Conservation (phyloP, 2,113 vertebrate species). For the Elephas maximus region DNA sequence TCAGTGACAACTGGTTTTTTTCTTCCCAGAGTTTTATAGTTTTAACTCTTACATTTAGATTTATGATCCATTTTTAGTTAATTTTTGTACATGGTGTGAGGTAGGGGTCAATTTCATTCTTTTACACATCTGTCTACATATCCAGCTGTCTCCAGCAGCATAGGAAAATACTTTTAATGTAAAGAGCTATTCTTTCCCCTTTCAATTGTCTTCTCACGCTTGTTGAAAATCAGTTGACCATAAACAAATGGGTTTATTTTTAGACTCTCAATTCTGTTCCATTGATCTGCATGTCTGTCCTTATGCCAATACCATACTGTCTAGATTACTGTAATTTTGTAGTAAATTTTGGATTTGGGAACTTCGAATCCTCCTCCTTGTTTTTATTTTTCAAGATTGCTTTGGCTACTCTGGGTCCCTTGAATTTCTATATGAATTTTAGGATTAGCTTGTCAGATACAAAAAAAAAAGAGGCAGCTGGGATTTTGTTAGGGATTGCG, state of each 20-base stretch:
- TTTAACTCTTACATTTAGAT: background rate
- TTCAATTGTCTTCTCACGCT: background rate
- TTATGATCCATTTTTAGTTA: background rate
- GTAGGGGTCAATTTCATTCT: background rate
- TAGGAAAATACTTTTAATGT: background rate
- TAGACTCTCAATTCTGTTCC: background rate
- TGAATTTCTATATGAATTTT: conserved; percentile 24
- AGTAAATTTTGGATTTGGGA: conserved; percentile 42
- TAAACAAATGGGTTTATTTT: conserved; percentile 11
- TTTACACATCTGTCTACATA: background rate
- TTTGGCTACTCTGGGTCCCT: background rate
- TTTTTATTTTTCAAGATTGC: background rate
- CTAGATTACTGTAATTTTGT: conserved; percentile 13
- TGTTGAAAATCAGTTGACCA: background rate
- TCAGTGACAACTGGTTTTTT: background rate
- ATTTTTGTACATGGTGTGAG: background rate
- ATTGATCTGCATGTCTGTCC: background rate
- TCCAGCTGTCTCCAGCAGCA: background rate
- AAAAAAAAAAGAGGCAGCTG: background rate
- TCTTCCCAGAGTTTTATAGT: background rate
- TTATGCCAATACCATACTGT: background rate
- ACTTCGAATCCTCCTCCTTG: background rate
- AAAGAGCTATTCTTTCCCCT: background rate
- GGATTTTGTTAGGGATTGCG: background rate
- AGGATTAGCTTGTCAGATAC: background rate